These are phyloP conservation scores for Erythrocercus mccallii DNA, from an alignment of 2,113 vertebrate genomes.

Conservation along the genomic window DNA sequence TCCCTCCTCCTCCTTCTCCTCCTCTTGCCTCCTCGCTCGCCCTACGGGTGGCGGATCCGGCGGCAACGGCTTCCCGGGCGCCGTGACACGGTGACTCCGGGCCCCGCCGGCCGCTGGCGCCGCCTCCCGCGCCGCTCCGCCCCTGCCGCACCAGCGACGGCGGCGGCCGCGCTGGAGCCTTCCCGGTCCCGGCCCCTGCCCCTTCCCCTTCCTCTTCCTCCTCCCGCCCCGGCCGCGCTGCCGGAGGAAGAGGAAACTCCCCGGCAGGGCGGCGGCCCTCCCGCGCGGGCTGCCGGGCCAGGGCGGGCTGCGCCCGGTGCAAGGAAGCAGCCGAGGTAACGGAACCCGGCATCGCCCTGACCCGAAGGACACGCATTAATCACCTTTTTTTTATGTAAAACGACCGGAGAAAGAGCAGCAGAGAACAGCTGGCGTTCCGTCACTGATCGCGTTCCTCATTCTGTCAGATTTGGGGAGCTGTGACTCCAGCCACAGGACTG, in stretches of 20 bases:
- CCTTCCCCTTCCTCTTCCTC: background rate
- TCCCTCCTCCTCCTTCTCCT: background rate
- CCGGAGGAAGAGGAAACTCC: background rate
- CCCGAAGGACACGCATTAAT: background rate
- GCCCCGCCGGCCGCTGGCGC: constrained; percentile 76
- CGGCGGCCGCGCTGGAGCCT: background rate
- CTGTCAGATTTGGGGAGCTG: background rate
- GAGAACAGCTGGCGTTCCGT: rapidly evolving
- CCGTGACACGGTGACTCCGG: constrained; percentile 64
- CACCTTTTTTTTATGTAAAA: background rate
- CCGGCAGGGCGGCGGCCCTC: background rate
- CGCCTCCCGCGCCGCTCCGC: constrained; percentile 68
- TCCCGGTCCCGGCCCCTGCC: background rate
- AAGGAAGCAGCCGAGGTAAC: background rate
- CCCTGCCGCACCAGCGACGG: constrained; percentile 67
- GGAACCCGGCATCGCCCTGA: rapidly evolving
- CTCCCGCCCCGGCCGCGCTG: background rate
- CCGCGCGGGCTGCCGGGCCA: background rate
- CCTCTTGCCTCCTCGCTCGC: background rate
- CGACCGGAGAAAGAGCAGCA: too few species aligned
- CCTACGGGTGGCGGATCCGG: constrained; percentile 39
- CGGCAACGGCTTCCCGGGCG: constrained; percentile 65
- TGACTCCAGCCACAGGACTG: too few species aligned
- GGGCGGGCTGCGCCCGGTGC: background rate
- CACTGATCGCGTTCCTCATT: rapidly evolving